A percentile compares a stretch with the other conserved stretches of the same genome.
Conservation (phyloP, 2,888 invertebrate species). For the Amblyjoppa fuscipennis region DNA sequence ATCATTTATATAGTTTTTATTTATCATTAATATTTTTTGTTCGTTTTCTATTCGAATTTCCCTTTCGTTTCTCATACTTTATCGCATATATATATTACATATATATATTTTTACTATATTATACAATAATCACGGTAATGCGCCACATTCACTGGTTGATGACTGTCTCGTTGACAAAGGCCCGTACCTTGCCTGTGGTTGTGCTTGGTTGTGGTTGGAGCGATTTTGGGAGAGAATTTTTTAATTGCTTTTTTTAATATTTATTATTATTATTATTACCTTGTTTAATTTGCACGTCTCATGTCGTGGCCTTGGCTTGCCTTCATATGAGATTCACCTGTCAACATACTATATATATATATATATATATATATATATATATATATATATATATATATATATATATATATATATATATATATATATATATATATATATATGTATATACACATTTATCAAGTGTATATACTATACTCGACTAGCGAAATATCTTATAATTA, state of each 20-base stretch:
- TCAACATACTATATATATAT: slow-evolving; percentile 74
- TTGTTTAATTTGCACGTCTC: slow-evolving; percentile 85
- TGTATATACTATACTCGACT: slow-evolving; percentile 76
- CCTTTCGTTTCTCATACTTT: slow-evolving; percentile 55
- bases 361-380: slow-evolving; percentile 52
- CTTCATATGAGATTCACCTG: slow-evolving; percentile 85
- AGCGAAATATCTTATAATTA: slow-evolving; percentile 70
- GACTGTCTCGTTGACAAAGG: slow-evolving; percentile 84
- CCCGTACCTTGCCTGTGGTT: slow-evolving; percentile 85
- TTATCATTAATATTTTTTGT: slow-evolving; percentile 58
- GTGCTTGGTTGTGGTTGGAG: slow-evolving; percentile 85
- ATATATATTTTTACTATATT: slow-evolving; percentile 78
- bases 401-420: slow-evolving; percentile 51
- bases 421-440: slow-evolving; percentile 72
- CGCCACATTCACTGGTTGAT: slow-evolving; percentile 83
- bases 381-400: slow-evolving; percentile 63
- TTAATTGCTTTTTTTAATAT: slow-evolving; percentile 82
- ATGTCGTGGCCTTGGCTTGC: slow-evolving; percentile 85
- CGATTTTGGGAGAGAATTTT: slow-evolving; percentile 85
- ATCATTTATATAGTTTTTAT: slow-evolving; percentile 63
- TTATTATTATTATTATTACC: slow-evolving; percentile 78
- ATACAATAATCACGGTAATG: slow-evolving; percentile 83
- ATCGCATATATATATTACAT: slow-evolving; percentile 72
- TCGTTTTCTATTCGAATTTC: slow-evolving; percentile 69
- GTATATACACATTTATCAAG: slow-evolving; percentile 71